Percentiles rank a stretch among this genome's conserved stretches.
Conservation (phyloP, 2,797 vertebrate species). For the Cephalopachus bancanus region DNA sequence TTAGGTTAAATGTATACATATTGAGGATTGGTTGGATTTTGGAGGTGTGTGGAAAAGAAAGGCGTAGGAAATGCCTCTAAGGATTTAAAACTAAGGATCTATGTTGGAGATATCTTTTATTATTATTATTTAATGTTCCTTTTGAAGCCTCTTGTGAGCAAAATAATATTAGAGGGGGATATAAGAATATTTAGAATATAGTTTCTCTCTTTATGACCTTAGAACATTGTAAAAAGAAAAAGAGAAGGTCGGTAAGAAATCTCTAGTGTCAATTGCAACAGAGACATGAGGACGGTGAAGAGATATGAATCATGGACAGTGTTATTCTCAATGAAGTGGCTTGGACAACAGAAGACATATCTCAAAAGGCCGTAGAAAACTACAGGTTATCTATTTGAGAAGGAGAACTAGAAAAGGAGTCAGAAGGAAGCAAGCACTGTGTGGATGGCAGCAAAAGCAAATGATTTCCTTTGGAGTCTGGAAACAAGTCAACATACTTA, state of each 20-base stretch:
- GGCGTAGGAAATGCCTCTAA: background rate
- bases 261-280: background rate
- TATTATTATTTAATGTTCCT: background rate
- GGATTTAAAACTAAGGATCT: background rate
- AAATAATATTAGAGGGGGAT: background rate
- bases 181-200: background rate
- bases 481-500: conserved; percentile 12
- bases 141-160: background rate
- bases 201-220: background rate
- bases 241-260: background rate
- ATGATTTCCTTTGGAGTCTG: background rate
- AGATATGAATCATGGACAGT: background rate
- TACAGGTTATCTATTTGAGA: background rate
- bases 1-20: background rate
- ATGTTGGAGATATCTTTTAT: background rate
- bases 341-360: background rate
- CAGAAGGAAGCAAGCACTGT: background rate
- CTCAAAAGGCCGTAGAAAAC: background rate
- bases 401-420: background rate
- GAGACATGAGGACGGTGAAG: background rate
- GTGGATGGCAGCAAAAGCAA: background rate
- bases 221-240: background rate
- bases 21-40: background rate
- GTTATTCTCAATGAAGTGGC: background rate
- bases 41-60: background rate